Evolutionary conservation across 2,888 invertebrate genomes (phyloP), one percentile per base, ranked within the genome.

Genomic region (Drosophila percnosoma): DNA sequence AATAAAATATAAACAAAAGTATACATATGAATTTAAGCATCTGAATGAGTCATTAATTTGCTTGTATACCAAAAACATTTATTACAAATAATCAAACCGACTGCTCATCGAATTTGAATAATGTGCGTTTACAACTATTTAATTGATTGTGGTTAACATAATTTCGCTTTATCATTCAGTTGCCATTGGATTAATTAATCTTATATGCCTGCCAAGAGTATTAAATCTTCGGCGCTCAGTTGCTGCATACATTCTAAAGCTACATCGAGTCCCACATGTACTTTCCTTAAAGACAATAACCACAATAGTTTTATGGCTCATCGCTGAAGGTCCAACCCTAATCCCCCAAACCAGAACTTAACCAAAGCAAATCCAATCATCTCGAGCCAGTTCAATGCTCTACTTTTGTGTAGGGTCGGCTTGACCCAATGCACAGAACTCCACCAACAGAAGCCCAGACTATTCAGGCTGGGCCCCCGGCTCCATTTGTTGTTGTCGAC

Each of bases 271-370:
- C 67, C 68, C 61, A 40, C 13, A 52, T 68, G 82, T 78, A 71
- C 57, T 75, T 69, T 62, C 33, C 60, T 54, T 58, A 64, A 77
- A 69, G 67, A 67, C 71, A 74, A 74, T 67, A 69, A 62, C 71
- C 70, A 67, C 78, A 87, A 83, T 73, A 69, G 84, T 87, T 89
- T 87, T 83, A 83, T 85, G 75, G 82, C 85, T 66, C 89, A 80
- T 76, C 81, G 65, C 52, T 66, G 59, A 38, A 33, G 61, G 68
- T 10, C 53, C 54, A 68, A 45, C 65, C 48, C 55, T 75, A 69
- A 76, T 58, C 63, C 58, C 61, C 31, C 42, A 53, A 59, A 53
- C 53, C 40, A 7, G 48, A 59, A 59, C 36, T 45, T 15, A 42
- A 21, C 52, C 53, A 40, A 52, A 33, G 33, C 55, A 57, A 78